Percentiles rank a stretch among this genome's conserved stretches.
Evolutionary conservation across 1,140 invertebrate genomes (phyloP).

Genomic region (Aphelenchoides fujianensis): DNA sequence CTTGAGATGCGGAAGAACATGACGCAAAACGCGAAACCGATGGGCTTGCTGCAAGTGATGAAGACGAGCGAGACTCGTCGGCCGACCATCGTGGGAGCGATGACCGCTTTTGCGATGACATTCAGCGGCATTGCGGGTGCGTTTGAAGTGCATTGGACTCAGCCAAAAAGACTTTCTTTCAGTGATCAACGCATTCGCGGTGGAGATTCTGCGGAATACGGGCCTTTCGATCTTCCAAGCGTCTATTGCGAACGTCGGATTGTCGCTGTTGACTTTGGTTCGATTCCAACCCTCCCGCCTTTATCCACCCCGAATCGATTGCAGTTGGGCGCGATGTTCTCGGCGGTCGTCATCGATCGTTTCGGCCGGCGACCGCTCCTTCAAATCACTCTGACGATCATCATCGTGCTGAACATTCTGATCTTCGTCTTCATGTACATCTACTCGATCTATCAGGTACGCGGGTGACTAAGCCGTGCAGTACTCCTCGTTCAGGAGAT

Average conservation of each 20-base stretch:
- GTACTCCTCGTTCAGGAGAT: conserved; percentile 31
- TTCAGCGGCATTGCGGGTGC: conserved; percentile 59
- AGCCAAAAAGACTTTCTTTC: conserved; percentile 29
- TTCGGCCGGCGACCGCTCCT: conserved; percentile 55
- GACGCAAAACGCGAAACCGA: conserved; percentile 30
- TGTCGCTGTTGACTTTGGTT: conserved; percentile 51
- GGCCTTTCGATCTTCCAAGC: conserved; percentile 44
- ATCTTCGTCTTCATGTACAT: conserved; percentile 52
- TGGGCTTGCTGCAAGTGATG: conserved; percentile 39
- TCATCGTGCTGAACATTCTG: conserved; percentile 49
- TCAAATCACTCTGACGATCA: conserved; percentile 39
- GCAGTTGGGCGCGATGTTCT: conserved; percentile 41
- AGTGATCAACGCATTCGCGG: conserved; percentile 59
- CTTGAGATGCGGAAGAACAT: conserved; percentile 33
- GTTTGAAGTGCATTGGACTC: conserved; percentile 12
- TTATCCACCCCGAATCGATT: neutral
- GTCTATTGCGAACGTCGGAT: conserved; percentile 51
- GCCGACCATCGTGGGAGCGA: conserved; percentile 41
- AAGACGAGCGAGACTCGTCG: conserved; percentile 30
- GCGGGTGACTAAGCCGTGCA: conserved; percentile 1
- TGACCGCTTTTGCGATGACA: conserved; percentile 54
- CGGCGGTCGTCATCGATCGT: conserved; percentile 47
- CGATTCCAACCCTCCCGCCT: neutral
- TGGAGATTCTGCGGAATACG: conserved; percentile 51
- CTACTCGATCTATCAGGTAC: conserved; percentile 48